Conservation (phyloP, 2,888 invertebrate genomes). For the Cephus spinipes region DNA sequence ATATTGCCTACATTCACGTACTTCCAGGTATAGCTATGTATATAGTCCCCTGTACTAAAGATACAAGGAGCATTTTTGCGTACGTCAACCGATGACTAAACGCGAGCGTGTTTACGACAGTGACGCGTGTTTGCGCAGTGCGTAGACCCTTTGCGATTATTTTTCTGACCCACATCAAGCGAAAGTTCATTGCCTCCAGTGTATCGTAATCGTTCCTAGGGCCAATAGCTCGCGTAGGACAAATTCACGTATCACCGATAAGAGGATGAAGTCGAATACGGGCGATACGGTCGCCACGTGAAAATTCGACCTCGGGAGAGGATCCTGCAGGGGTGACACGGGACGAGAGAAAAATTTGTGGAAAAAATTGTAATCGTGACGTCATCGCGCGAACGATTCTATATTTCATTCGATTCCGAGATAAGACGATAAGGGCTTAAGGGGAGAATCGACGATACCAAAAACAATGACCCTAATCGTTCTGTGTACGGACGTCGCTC, state of each 20-base stretch:
- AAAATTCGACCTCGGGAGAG: constrained; percentile 12
- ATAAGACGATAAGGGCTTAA: not conserved
- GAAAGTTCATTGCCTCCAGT: constrained; percentile 58
- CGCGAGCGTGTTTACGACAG: constrained; percentile 7
- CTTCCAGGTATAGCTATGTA: not conserved
- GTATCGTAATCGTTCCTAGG: constrained; percentile 11
- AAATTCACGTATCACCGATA: not conserved
- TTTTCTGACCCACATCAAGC: constrained; percentile 61
- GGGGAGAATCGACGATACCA: not conserved
- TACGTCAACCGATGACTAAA: constrained; percentile 23
- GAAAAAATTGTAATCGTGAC: not conserved
- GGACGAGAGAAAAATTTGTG: constrained; percentile 4
- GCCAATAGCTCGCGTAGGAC: not conserved
- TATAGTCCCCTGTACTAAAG: not conserved
- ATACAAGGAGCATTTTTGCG: not conserved
- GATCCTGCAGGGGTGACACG: not conserved
- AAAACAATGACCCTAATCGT: not conserved
- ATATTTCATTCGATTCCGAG: not conserved
- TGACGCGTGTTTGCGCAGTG: constrained; percentile 16
- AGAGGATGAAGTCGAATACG: not conserved
- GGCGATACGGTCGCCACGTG: constrained; percentile 11
- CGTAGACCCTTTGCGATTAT: constrained; percentile 32
- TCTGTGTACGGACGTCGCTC: constrained; percentile 14
- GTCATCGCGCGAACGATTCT: not conserved
- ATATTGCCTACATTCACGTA: not conserved